These are phyloP conservation scores for Anolis apletophallus DNA, from an alignment of 2,797 vertebrate genomes.

Conservation along the genomic window DNA sequence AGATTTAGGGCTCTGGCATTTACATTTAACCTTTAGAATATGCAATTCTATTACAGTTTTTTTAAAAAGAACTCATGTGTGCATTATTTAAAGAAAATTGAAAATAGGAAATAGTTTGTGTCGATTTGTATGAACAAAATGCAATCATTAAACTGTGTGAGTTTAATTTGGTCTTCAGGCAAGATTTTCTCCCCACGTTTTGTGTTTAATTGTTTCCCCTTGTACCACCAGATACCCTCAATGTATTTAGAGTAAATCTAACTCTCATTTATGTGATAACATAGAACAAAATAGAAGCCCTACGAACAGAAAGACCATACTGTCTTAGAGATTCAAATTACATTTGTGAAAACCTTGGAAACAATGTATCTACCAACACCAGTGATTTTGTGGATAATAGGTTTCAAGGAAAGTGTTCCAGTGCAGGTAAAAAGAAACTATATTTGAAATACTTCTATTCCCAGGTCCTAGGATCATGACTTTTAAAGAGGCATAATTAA, in stretches of 20 bases:
- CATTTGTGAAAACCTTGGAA: background rate
- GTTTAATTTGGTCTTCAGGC: slow-evolving; percentile 49
- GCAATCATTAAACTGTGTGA: slow-evolving; percentile 41
- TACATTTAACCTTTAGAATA: slow-evolving; percentile 66
- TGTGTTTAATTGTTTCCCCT: slow-evolving; percentile 43
- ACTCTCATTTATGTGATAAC: background rate
- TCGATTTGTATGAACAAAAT: slow-evolving; percentile 53
- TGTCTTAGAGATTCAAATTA: background rate
- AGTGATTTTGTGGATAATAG: background rate
- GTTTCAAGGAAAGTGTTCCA: background rate
- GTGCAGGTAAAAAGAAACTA: background rate
- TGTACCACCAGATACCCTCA: slow-evolving; percentile 29
- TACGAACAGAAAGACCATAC: background rate
- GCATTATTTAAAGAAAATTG: slow-evolving; percentile 39
- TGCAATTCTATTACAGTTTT: slow-evolving; percentile 45
- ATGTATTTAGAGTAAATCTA: background rate
- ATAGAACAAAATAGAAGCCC: background rate
- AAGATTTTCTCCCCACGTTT: slow-evolving; percentile 42
- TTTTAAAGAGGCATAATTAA: background rate
- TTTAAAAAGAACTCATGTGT: slow-evolving; percentile 41
- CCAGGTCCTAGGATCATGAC: background rate
- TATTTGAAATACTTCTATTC: background rate
- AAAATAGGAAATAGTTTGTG: slow-evolving; percentile 47
- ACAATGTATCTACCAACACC: background rate
- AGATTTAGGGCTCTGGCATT: slow-evolving; percentile 66